These are phyloP conservation scores for Orthosia gracilis DNA, from an alignment of 2,888 invertebrate genomes.

Conservation along the genomic window DNA sequence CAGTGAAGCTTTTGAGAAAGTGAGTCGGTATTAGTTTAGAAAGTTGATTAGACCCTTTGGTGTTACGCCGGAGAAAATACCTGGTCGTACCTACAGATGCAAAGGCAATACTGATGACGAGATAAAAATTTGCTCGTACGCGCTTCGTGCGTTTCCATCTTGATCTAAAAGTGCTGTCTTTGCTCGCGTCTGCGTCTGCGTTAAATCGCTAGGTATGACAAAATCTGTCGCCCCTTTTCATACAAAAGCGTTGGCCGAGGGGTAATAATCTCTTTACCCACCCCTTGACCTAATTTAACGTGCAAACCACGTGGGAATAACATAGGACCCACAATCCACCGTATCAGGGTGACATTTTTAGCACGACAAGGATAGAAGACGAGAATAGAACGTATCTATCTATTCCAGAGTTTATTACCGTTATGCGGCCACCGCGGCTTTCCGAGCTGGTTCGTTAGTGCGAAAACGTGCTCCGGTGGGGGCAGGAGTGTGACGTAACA, in stretches of 20 bases:
- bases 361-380: slow-evolving; percentile 55
- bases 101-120: neutral
- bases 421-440: slow-evolving; percentile 40
- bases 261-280: neutral
- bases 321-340: slow-evolving; percentile 1
- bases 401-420: slow-evolving; percentile 59
- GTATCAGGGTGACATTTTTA: slow-evolving; percentile 39
- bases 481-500: slow-evolving; percentile 50
- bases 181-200: neutral
- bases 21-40: slow-evolving; percentile 30
- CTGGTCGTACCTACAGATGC: neutral
- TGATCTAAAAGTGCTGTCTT: neutral
- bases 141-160: neutral
- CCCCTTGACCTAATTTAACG: slow-evolving; percentile 28
- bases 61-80: slow-evolving; percentile 1
- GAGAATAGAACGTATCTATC: slow-evolving; percentile 51
- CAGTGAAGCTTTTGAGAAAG: slow-evolving; percentile 36
- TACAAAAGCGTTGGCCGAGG: neutral
- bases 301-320: slow-evolving; percentile 27
- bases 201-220: slow-evolving; percentile 6
- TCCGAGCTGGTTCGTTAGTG: slow-evolving; percentile 54
- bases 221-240: neutral
- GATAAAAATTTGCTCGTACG: neutral
- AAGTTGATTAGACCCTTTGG: slow-evolving; percentile 31
- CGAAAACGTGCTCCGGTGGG: slow-evolving; percentile 37